These are phyloP conservation scores for Acromyrmex heyeri DNA, from an alignment of 1,140 invertebrate species.

Conservation along the genomic window DNA sequence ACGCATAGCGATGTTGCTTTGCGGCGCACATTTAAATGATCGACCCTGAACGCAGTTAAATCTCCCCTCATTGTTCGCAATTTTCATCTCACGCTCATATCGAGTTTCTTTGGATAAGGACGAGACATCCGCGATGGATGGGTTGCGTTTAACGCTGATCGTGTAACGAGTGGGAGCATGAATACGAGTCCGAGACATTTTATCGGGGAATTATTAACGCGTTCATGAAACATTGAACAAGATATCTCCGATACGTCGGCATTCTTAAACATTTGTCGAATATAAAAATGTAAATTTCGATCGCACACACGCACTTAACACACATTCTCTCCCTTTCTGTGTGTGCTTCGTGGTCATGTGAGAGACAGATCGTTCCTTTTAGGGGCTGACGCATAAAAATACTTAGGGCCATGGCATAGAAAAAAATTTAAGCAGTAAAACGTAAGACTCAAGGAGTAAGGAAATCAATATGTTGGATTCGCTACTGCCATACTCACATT, in stretches of 20 bases:
- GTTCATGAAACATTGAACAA: not conserved
- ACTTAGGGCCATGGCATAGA: no score
- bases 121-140: not conserved
- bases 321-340: not conserved
- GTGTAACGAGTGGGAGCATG: not conserved
- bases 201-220: not conserved
- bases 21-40: not conserved
- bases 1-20: not conserved
- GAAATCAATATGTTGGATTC: no score
- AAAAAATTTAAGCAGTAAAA: no score
- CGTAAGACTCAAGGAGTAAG: no score
- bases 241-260: not conserved
- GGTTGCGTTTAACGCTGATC: not conserved
- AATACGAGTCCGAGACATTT: constrained; percentile 11
- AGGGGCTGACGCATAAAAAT: no score
- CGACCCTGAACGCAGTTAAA: not conserved
- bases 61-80: not conserved
- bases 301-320: not conserved
- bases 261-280: constrained; percentile 12
- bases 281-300: constrained; percentile 58
- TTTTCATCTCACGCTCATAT: not conserved
- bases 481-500: no score
- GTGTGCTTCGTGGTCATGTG: not conserved
- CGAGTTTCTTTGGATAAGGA: not conserved
- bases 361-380: constrained; percentile 13